Conservation (phyloP, 2,888 invertebrate genomes). For the Bursaphelenchus okinawaensis region DNA sequence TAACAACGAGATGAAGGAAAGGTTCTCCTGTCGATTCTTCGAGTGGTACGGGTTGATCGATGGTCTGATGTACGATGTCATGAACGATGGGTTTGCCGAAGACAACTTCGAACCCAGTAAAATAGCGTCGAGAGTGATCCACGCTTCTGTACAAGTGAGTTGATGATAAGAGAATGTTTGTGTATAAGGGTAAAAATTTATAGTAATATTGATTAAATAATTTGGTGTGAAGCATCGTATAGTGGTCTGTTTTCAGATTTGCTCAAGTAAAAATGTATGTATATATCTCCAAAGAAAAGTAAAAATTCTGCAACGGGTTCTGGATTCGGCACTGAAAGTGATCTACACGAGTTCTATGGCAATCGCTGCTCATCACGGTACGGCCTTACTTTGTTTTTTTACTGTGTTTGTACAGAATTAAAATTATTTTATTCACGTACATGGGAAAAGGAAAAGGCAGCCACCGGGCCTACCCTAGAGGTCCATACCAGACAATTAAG, state of each 20-base stretch:
- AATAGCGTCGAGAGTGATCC: slow-evolving; percentile 31
- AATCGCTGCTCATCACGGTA: not conserved
- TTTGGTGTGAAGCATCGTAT: not conserved
- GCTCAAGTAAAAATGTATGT: slow-evolving; percentile 26
- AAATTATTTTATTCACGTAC: too few species aligned
- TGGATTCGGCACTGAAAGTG: slow-evolving; percentile 22
- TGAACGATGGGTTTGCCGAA: not conserved
- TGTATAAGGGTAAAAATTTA: too few species aligned
- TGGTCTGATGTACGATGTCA: slow-evolving; percentile 13
- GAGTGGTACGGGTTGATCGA: slow-evolving; percentile 14
- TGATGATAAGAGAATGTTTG: too few species aligned
- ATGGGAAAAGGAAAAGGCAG: too few species aligned
- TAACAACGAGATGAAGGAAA: slow-evolving; percentile 28
- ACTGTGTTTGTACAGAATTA: too few species aligned
- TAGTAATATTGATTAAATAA: not conserved
- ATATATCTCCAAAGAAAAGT: slow-evolving; percentile 27
- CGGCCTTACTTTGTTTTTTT: too few species aligned
- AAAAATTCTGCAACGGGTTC: slow-evolving; percentile 30
- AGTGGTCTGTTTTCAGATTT: slow-evolving; percentile 1
- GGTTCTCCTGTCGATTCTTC: slow-evolving; percentile 22
- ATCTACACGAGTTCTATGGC: not conserved
- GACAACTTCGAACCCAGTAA: not conserved
- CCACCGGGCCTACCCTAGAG: too few species aligned
- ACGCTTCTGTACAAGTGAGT: slow-evolving; percentile 45
- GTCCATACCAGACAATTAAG: too few species aligned